Evolutionary conservation across 2,888 invertebrate genomes (phyloP).

Genomic region (Melangyna quadrimaculata): DNA sequence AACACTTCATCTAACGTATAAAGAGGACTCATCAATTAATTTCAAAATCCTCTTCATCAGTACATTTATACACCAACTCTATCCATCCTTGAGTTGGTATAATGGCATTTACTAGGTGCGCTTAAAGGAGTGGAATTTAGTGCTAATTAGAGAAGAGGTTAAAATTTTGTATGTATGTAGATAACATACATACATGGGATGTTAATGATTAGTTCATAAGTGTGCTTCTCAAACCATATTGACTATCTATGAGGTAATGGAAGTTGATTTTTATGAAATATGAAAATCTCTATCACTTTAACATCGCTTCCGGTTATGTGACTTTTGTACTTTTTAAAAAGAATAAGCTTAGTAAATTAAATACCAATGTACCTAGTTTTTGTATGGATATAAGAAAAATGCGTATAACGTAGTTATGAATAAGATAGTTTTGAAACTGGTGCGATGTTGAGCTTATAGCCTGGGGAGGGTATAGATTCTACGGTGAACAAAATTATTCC

Average conservation of each 20-base stretch:
- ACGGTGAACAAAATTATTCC: too few relatives aligned
- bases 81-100: neutral
- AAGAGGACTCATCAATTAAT: conserved; percentile 11
- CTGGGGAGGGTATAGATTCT: too few relatives aligned
- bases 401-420: too few relatives aligned
- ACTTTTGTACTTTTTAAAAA: too few relatives aligned
- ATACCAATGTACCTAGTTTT: too few relatives aligned
- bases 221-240: neutral
- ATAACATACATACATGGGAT: neutral
- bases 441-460: too few relatives aligned
- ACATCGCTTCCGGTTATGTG: too few relatives aligned
- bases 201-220: conserved; percentile 27
- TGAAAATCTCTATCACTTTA: neutral
- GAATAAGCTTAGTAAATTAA: too few relatives aligned
- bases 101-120: neutral
- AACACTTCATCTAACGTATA: neutral
- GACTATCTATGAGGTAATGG: neutral
- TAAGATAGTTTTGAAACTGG: too few relatives aligned
- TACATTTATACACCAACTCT: neutral
- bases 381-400: too few relatives aligned
- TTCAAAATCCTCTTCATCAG: neutral
- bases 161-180: neutral
- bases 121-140: neutral
- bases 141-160: conserved; percentile 26
- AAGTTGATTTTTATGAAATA: neutral